Evolutionary conservation across 2,888 invertebrate genomes (phyloP), one percentile per base, ranked within the genome.

Genomic region (Pollenia angustigena): DNA sequence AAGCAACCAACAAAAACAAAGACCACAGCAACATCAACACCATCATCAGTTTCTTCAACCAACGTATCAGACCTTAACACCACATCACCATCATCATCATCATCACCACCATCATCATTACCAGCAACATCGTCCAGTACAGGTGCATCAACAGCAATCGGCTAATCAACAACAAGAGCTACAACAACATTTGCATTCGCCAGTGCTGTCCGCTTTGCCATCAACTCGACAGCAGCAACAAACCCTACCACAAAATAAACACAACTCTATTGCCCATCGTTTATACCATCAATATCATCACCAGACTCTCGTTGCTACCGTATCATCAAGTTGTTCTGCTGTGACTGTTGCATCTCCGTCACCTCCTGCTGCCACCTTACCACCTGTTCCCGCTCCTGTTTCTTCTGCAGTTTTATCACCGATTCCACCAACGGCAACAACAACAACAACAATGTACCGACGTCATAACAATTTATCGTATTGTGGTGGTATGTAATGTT

Each of bases 391-490:
- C 90, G 42, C 91, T 89, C 44, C 85, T 69, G 54, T 60, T 11
- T 40, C 87, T 56, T 72, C 85, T 44, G 48, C 85, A 66, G 44
- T 81, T 69, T 58, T 66, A 83, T 76, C 85, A 40, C 79, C 79
- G 56, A 69, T 76, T 76, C 75, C 83, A 75, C 69, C 69, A 58
- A 74, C 44, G 46, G 85, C 89, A 48, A 42, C 72, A 56, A 89
- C n/a, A n/a, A n/a, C 79, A 23, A 76, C 88, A 66, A 93, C 81
- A 79, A 93, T 93, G 93, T 93, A 93, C 88, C 90, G 93, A 84
- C 93, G 93, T 62, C 93, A 93, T 88, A 93, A 92, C 89, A 93
- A 93, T 90, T 89, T 93, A 89, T 92, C 93, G 75, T 93, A 93
- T 90, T 93, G 93, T 88, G 93, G 93, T 90, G 93, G 93, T 93